A percentile compares a stretch with the other conserved stretches of the same genome.
Conservation (phyloP, 1,140 invertebrate species). For the Drosophila ohnishii region DNA sequence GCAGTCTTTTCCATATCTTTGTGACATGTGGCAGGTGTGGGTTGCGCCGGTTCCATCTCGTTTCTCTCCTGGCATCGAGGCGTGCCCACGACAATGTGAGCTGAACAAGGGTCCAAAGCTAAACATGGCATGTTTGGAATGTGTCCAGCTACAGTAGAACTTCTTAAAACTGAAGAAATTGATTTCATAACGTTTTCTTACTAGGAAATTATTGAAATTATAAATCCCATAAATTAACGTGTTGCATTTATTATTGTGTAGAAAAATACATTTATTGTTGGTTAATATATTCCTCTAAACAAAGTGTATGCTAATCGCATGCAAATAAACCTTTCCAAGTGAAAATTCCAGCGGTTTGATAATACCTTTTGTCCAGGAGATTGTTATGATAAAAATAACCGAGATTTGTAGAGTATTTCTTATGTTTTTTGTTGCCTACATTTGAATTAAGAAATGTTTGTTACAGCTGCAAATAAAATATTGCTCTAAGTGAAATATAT, state of each 20-base stretch:
- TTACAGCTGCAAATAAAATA: not conserved
- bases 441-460: not conserved
- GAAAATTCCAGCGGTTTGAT: conserved; percentile 6
- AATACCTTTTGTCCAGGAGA: not conserved
- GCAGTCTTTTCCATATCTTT: not conserved
- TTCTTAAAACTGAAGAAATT: not conserved
- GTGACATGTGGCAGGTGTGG: conserved; percentile 6
- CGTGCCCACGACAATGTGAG: conserved; percentile 31
- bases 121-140: not conserved
- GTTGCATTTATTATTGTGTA: not conserved
- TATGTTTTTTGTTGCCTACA: not conserved
- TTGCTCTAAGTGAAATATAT: not conserved
- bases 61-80: not conserved
- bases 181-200: not conserved
- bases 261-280: not conserved
- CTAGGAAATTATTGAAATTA: not conserved
- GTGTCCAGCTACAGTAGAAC: not conserved
- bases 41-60: not conserved
- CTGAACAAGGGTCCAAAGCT: conserved; percentile 13
- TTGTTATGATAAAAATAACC: not conserved
- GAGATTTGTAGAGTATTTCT: not conserved
- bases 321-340: conserved; percentile 13
- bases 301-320: conserved; percentile 4
- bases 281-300: conserved; percentile 2
- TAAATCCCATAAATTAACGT: not conserved